Evolutionary conservation across 1,140 invertebrate species (phyloP), one percentile per base, ranked within the genome.

Genomic region (Bombus confusus): DNA sequence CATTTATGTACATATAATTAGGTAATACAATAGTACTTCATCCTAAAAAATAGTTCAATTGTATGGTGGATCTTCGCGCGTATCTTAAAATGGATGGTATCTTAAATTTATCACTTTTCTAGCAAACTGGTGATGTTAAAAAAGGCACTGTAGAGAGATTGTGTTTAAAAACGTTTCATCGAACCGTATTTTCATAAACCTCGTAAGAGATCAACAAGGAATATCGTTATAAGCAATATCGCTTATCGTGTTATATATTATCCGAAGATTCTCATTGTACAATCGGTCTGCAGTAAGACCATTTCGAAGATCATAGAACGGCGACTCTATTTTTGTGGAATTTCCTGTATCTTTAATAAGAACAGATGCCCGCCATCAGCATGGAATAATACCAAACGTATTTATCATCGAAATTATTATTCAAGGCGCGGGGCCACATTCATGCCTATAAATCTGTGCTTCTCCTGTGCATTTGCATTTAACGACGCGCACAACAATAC

Each of bases 401-500:
- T 37, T 75, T 74, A 64, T 64, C 13, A 15, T 47, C 25, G 37
- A 34, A 28, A 82, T 82, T 82, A 5, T 74, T 64, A 82, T 82
- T 82, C 80, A 34, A 82, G 52, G 12, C 69, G 25, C 39, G 15
- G 8, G 62, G 9, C 0, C 28, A 62, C 39, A 22, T 64, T 41
- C 71, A 22, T 75, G 47, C 6, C 57, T 43, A 64, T 82, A 75
- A 82, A 82, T 74, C 71, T 34, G 80, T 47, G 39, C 22, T 73
- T 25, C 80, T n/a, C 5, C 18, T 15, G 10, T 47, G 69, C 80
- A 82, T 82, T 82, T 75, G 39, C 52, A 75, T 82, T 64, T 47
- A 37, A 82, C 80, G 71, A 47, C 47, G 31, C 71, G 39, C 39
- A 64, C 13, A 31, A 64, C 52, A 37, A 74, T 64, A 3, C 28